Conservation (phyloP, 2,888 invertebrate species). For the Salpingus planirostris region DNA sequence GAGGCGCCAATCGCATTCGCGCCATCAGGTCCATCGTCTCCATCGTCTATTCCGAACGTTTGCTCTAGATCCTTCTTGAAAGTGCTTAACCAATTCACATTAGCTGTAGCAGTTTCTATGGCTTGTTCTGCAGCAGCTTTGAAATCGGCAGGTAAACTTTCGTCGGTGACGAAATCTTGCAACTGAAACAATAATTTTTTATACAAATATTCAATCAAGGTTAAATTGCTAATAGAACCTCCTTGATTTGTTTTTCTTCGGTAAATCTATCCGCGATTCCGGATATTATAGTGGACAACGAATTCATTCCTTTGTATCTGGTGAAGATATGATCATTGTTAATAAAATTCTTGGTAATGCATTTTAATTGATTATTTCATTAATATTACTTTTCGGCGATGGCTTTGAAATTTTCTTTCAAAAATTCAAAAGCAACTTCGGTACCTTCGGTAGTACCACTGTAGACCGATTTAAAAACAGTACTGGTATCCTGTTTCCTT, state of each 20-base stretch:
- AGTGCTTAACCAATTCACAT: slow-evolving; percentile 8
- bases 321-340: slow-evolving; percentile 5
- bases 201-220: slow-evolving; percentile 1
- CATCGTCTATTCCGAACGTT: neutral
- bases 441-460: slow-evolving; percentile 11
- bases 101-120: slow-evolving; percentile 7
- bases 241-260: slow-evolving; percentile 9
- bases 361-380: slow-evolving; percentile 2
- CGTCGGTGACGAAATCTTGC: slow-evolving; percentile 3
- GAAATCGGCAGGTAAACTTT: slow-evolving; percentile 6
- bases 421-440: slow-evolving; percentile 13
- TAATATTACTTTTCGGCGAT: slow-evolving; percentile 13
- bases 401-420: slow-evolving; percentile 10
- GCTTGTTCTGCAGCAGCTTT: slow-evolving; percentile 6
- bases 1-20: neutral
- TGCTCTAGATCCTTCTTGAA: neutral
- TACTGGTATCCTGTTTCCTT: slow-evolving; percentile 16
- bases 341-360: too few relatives aligned
- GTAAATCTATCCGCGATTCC: slow-evolving; percentile 19
- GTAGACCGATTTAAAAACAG: slow-evolving; percentile 13
- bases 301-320: slow-evolving; percentile 17
- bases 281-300: slow-evolving; percentile 13
- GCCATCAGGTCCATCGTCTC: neutral
- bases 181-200: slow-evolving; percentile 7
- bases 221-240: slow-evolving; percentile 10